Percentiles rank a stretch among this genome's conserved stretches.
phyloP scores from a whole-genome alignment of 1,140 invertebrate genomes.

The Drosophila bipectinata region DNA sequence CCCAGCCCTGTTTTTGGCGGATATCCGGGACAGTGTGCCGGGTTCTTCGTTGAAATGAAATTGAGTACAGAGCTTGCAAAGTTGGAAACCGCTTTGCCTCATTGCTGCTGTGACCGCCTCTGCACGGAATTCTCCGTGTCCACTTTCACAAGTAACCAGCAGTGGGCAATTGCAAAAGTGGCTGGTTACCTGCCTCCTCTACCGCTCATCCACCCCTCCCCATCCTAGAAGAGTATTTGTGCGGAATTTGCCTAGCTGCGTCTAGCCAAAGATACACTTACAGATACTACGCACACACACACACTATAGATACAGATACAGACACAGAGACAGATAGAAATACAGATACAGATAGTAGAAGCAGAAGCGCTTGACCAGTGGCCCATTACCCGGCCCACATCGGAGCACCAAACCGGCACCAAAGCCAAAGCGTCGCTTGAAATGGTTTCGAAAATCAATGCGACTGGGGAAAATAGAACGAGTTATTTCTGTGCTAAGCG shows the following conservation, averaged over 20 bases:
- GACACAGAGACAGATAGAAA: constrained; percentile 7
- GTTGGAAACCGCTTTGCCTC: constrained; percentile 65
- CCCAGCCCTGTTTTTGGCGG: constrained; percentile 25
- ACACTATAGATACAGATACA: neutral
- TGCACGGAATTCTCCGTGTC: constrained; percentile 60
- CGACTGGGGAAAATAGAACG: constrained; percentile 76
- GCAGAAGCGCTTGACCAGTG: constrained; percentile 32
- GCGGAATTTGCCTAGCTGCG: constrained; percentile 69
- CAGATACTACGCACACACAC: constrained; percentile 34
- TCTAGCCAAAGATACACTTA: constrained; percentile 57
- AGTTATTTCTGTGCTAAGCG: constrained; percentile 80
- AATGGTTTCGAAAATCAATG: constrained; percentile 82
- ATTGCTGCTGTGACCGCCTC: constrained; percentile 61
- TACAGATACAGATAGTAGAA: constrained; percentile 1
- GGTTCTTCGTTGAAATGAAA: constrained; percentile 65
- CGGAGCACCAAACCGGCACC: constrained; percentile 53
- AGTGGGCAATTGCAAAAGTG: constrained; percentile 52
- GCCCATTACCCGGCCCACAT: constrained; percentile 18
- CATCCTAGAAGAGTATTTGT: neutral
- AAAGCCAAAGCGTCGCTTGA: constrained; percentile 67
- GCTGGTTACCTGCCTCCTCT: constrained; percentile 10
- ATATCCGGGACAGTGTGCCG: constrained; percentile 47
- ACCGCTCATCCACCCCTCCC: neutral
- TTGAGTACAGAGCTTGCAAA: constrained; percentile 70
- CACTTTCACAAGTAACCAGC: constrained; percentile 73